Evolutionary conservation across 2,888 invertebrate genomes (phyloP), one percentile per base, ranked within the genome.

Genomic region (Boloria selene): DNA sequence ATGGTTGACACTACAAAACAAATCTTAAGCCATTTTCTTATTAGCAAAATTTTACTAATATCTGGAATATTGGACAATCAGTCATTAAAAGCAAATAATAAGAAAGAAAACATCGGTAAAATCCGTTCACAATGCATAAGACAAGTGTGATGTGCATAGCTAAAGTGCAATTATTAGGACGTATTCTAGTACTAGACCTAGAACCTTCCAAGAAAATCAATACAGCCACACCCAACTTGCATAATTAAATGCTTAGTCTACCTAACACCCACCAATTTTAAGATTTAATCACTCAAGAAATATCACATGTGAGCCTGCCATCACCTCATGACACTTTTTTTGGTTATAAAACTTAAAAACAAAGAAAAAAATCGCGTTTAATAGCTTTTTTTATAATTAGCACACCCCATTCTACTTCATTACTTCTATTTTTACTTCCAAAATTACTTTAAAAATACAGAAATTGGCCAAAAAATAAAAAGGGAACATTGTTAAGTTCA

Each of bases 181-280:
- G 80, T 86, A 85, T 85, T 85, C 87, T 88, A 87, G 82, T 81
- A 80, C 84, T 87, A 84, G 85, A 86, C 84, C 90, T 90, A 90
- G 91, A 90, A 89, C 84, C 86, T 90, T 88, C 88, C 79, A 80
- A 90, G 92, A 92, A 93, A 93, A 93, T 93, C 92, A 86, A 93
- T 93, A 93, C 86, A 85, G 92, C 92, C 92, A 93, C 92, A 90
- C 92, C 92, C 92, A 81, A 83, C 85, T 84, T 91, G 89, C 90
- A 92, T 92, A 90, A 92, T 91, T 89, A 86, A 87, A 70, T 64
- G 61, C 75, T 75, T 80, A 80, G 76, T 80, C 59, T 47, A 51
- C 60, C 62, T 60, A 55, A 74, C 79, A 62, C 44, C 66, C 77
- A 72, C 72, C 59, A 72, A 75, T 75, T 77, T 76, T 77, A 74